A percentile compares a stretch with the other conserved stretches of the same genome.
phyloP scores from a whole-genome alignment of 2,113 vertebrate species.

The Anhinga anhinga region DNA sequence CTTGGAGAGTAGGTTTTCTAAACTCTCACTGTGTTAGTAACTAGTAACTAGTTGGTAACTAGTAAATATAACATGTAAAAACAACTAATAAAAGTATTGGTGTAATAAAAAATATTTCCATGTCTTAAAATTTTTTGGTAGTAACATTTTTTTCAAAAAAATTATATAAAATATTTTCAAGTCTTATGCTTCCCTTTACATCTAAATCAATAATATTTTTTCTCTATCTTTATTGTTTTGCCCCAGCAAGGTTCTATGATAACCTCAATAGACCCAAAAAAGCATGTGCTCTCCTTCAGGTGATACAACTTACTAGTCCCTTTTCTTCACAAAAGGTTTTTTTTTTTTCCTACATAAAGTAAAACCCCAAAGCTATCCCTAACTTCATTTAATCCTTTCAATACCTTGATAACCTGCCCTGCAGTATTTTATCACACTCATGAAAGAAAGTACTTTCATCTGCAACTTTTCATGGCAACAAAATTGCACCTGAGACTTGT shows the following conservation, averaged over 20 bases:
- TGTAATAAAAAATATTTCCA: neutral
- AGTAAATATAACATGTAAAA: neutral
- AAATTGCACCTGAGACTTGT: slow-evolving; percentile 13
- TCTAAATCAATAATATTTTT: neutral
- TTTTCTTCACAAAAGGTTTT: neutral
- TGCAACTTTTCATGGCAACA: slow-evolving; percentile 23
- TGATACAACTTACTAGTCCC: neutral
- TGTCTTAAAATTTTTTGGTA: neutral
- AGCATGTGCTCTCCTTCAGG: neutral
- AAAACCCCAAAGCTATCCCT: slow-evolving; percentile 19
- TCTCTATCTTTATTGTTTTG: neutral
- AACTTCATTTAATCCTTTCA: slow-evolving; percentile 52
- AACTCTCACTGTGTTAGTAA: neutral
- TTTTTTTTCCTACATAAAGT: neutral
- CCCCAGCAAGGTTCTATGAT: neutral
- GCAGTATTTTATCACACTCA: slow-evolving; percentile 41
- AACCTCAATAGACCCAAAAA: neutral
- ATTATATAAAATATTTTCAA: neutral
- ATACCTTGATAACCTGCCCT: slow-evolving; percentile 36
- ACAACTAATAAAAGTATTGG: neutral
- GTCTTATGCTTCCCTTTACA: neutral
- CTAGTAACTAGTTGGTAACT: no score
- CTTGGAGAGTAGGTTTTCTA: neutral
- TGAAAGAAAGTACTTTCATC: slow-evolving; percentile 16
- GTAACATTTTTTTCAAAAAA: neutral